Base-by-base conservation (phyloP, 1,140 invertebrate genomes). In the Dendroctonus valens region DNA sequence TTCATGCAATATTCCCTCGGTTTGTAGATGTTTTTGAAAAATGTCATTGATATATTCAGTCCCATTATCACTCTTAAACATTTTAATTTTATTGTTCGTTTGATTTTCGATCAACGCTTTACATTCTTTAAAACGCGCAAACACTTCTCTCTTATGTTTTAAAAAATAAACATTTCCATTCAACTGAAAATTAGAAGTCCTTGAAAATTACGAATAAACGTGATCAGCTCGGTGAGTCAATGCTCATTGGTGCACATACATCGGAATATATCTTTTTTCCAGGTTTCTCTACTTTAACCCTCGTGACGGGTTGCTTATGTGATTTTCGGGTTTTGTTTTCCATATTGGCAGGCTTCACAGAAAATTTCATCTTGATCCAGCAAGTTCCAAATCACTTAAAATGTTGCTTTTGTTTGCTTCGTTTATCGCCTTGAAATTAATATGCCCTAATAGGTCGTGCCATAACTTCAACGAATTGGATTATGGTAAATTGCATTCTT, bases 91-190 rank as follows among this genome's bases (percentile, higher is more conserved):
- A 6, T 65, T 72, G 48, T 59, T 70, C 2, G 61, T 69, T 64
- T 74, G 73, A 53, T 69, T 75, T 68, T 78, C 72, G 5, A 72
- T 62, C 9, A 73, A n/a, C n/a, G n/a, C 51, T 60, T 73, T 73
- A 68, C 65, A 78, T 53, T 70, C 51, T 55, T 67, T 70, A 70
- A 78, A 76, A 52, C 64, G 59, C 37, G 73, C 69, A 41, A 76
- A 74, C 3, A 78, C 77, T 65, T 80, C 74, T 53, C 39, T 68
- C 73, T 81, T n/a, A n/a, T n/a, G n/a, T n/a, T n/a, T n/a, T n/a
- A n/a, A n/a, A n/a, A n/a, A n/a, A n/a, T n/a, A n/a, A n/a, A n/a
- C n/a, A n/a, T 40, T 38, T 5, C 15, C 26, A 6, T 5, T 38
- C 7, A 37, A 57, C 14, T 26, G 7, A 53, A 38, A 8, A 8